Evolutionary conservation across 2,113 vertebrate genomes (phyloP).

Genomic region (Labrus mixtus): DNA sequence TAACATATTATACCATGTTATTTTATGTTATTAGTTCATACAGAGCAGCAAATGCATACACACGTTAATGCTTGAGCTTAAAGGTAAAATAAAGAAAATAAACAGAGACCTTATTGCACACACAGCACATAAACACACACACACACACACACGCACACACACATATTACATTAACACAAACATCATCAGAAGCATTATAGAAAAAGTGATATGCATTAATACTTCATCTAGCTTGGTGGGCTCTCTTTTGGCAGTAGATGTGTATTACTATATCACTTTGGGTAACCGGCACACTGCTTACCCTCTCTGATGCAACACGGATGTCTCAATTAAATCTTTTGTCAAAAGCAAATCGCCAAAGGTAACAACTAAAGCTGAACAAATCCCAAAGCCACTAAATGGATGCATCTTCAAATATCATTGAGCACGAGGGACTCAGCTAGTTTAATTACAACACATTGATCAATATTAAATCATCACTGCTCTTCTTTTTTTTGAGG

Average conservation of each 20-base stretch:
- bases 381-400: conserved; percentile 7
- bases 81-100: conserved; percentile 11
- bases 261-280: conserved; percentile 98
- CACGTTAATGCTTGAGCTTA: conserved; percentile 60
- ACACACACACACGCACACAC: conserved; percentile 38
- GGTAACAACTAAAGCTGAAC: conserved; percentile 8
- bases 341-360: conserved; percentile 1
- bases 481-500: conserved; percentile 16
- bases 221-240: conserved; percentile 90
- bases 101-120: conserved; percentile 18
- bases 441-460: conserved; percentile 37
- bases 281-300: conserved; percentile 95
- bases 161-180: conserved; percentile 52
- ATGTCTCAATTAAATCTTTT: conserved; percentile 11
- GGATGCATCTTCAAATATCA: conserved; percentile 2
- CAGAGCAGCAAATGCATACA: conserved; percentile 78
- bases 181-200: conserved; percentile 73
- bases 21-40: conserved; percentile 97
- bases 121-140: conserved; percentile 31
- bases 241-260: conserved; percentile 90
- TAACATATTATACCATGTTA: conserved; percentile 99
- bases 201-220: conserved; percentile 95
- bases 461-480: conserved; percentile 16
- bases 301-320: conserved; percentile 69
- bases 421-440: neutral